Evolutionary conservation across 53 echinoderm and acorn worm species (phyloP).

Genomic region (Paelopatides confundens): DNA sequence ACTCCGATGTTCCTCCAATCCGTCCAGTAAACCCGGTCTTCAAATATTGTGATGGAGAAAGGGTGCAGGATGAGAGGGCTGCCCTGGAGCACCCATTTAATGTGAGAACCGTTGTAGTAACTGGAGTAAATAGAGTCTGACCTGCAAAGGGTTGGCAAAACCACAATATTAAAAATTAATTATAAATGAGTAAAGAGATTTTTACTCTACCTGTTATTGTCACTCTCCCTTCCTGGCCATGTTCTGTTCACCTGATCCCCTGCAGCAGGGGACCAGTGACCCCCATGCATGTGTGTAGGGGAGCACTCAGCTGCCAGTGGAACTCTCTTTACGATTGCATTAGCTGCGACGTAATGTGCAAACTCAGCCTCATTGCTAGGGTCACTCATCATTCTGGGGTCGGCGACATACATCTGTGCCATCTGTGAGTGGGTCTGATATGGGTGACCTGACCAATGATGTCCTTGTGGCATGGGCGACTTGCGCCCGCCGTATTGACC

Average conservation of each 20-base stretch:
- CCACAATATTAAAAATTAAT: no score
- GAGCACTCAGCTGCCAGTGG: slow-evolving; percentile 15
- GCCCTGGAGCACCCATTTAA: slow-evolving; percentile 76
- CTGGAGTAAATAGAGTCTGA: slow-evolving; percentile 95
- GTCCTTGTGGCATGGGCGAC: slow-evolving; percentile 31
- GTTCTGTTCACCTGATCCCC: slow-evolving; percentile 68
- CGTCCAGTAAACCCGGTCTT: slow-evolving; percentile 90
- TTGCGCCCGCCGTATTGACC: slow-evolving; percentile 24
- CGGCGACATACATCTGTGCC: slow-evolving; percentile 22
- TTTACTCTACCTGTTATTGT: slow-evolving; percentile 32
- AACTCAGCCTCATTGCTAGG: slow-evolving; percentile 83
- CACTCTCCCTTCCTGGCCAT: slow-evolving; percentile 65
- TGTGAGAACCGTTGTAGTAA: slow-evolving; percentile 72
- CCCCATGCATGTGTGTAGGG: slow-evolving; percentile 34
- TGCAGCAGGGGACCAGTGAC: slow-evolving; percentile 50
- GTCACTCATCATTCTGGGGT: slow-evolving; percentile 24
- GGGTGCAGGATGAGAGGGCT: slow-evolving; percentile 84
- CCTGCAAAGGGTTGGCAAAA: slow-evolving; percentile 45
- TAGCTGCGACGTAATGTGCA: slow-evolving; percentile 85
- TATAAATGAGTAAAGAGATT: no score
- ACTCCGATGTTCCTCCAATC: slow-evolving; percentile 95
- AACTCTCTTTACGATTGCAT: slow-evolving; percentile 81
- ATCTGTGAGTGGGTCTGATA: neutral
- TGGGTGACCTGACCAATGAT: slow-evolving; percentile 15
- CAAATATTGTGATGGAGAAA: slow-evolving; percentile 95